phyloP scores from a whole-genome alignment of 2,797 vertebrate genomes.

The Sebastes reedi region DNA sequence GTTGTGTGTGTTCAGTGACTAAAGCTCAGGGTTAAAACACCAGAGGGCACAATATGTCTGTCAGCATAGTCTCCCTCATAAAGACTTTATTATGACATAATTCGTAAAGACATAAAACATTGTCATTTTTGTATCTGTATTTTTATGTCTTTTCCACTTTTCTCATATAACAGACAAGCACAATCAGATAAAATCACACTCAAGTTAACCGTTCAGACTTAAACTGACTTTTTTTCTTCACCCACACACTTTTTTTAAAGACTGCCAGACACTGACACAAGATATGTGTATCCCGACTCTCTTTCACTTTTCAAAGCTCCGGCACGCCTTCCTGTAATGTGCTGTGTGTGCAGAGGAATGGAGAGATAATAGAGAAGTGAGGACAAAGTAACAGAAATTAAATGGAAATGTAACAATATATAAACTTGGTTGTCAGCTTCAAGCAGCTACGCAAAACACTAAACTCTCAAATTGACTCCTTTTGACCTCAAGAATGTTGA shows the following conservation, averaged over 20 bases:
- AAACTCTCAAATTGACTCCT: not conserved
- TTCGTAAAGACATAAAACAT: not conserved
- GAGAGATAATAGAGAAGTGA: not conserved
- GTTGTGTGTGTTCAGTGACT: not conserved
- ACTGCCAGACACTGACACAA: not conserved
- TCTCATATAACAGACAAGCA: not conserved
- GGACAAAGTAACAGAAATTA: not conserved
- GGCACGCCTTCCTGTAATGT: conserved; percentile 19
- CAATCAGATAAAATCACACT: not conserved
- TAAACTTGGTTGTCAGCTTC: not conserved
- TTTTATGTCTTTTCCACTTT: not conserved
- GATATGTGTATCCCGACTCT: not conserved
- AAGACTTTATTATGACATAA: not conserved
- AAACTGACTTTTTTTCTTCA: not conserved
- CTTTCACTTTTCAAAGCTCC: conserved; percentile 52
- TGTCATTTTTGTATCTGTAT: too few relatives aligned
- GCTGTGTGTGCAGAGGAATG: not conserved
- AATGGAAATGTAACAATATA: not conserved
- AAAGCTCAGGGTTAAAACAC: conserved; percentile 17
- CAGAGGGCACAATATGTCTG: conserved; percentile 49
- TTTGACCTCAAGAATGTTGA: conserved; percentile 68
- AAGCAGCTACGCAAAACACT: not conserved
- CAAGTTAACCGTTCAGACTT: not conserved
- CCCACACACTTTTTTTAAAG: not conserved
- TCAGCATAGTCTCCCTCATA: not conserved